Evolutionary conservation across 1,140 invertebrate species (phyloP).

Genomic region (Bathynomus jamesi): DNA sequence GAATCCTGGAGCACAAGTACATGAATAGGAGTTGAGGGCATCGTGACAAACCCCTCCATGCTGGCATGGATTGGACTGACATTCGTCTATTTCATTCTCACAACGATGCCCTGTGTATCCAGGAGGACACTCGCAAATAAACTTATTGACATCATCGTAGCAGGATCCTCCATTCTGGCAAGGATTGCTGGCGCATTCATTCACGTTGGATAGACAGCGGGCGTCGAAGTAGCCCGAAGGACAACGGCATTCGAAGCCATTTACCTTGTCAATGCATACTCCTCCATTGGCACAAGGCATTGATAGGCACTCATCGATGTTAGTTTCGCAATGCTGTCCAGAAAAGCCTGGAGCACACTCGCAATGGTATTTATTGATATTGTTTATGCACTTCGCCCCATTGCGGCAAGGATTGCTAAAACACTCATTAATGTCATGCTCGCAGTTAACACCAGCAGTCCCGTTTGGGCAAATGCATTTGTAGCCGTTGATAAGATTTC

Average conservation of each 20-base stretch:
- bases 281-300: conserved; percentile 88
- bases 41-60: conserved; percentile 80
- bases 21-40: conserved; percentile 73
- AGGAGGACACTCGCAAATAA: conserved; percentile 77
- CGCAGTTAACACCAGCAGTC: conserved; percentile 80
- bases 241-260: conserved; percentile 77
- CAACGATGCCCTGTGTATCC: conserved; percentile 81
- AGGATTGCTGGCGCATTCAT: conserved; percentile 82
- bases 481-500: conserved; percentile 77
- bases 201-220: conserved; percentile 79
- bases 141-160: conserved; percentile 83
- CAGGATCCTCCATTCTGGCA: conserved; percentile 69
- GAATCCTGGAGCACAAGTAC: conserved; percentile 78
- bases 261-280: conserved; percentile 73
- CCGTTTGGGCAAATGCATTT: conserved; percentile 79
- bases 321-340: conserved; percentile 79
- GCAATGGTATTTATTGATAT: conserved; percentile 84
- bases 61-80: conserved; percentile 82
- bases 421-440: conserved; percentile 91
- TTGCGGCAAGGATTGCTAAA: conserved; percentile 87
- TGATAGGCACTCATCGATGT: conserved; percentile 85
- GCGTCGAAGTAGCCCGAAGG: conserved; percentile 84
- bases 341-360: conserved; percentile 80
- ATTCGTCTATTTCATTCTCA: conserved; percentile 85
- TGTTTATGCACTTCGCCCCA: conserved; percentile 79